Conservation (phyloP, 2,888 invertebrate genomes). For the Acanthopleura granulata region DNA sequence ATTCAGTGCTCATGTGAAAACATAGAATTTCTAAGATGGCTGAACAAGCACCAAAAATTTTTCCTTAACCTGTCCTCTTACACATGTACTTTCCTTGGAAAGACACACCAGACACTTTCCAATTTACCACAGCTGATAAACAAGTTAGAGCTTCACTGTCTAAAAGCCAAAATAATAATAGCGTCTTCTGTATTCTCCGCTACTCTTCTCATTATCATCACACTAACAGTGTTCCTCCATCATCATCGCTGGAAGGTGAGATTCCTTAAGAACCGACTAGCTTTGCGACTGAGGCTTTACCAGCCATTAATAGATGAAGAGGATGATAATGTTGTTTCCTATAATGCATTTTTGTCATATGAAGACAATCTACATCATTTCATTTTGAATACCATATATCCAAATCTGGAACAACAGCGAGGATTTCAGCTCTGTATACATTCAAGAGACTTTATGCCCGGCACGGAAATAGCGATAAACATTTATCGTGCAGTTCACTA, state of each 20-base stretch:
- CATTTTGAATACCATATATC: conserved; percentile 4
- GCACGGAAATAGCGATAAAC: conserved; percentile 38
- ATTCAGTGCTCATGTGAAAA: conserved; percentile 21
- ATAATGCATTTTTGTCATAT: conserved; percentile 17
- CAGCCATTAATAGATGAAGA: conserved; percentile 34
- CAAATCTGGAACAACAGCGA: not conserved
- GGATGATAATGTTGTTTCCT: not conserved
- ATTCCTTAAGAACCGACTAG: conserved; percentile 34
- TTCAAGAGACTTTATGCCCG: conserved; percentile 41
- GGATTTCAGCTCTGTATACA: conserved; percentile 27
- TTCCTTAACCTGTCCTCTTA: not conserved
- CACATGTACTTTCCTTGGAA: not conserved
- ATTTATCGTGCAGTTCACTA: conserved; percentile 38
- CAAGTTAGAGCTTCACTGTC: not conserved
- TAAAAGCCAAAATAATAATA: not conserved
- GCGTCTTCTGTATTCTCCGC: not conserved
- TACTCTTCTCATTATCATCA: conserved; percentile 16
- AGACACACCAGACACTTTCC: not conserved
- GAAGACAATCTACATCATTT: not conserved
- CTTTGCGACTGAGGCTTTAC: conserved; percentile 33
- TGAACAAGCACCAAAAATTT: not conserved
- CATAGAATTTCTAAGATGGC: conserved; percentile 15
- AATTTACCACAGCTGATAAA: not conserved
- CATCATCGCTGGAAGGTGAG: conserved; percentile 35
- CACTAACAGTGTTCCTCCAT: conserved; percentile 27